Percentiles rank a stretch among this genome's conserved stretches.
These are phyloP conservation scores for Lamellibrachia luymesi DNA, from an alignment of 1,140 invertebrate genomes.

Conservation along the genomic window DNA sequence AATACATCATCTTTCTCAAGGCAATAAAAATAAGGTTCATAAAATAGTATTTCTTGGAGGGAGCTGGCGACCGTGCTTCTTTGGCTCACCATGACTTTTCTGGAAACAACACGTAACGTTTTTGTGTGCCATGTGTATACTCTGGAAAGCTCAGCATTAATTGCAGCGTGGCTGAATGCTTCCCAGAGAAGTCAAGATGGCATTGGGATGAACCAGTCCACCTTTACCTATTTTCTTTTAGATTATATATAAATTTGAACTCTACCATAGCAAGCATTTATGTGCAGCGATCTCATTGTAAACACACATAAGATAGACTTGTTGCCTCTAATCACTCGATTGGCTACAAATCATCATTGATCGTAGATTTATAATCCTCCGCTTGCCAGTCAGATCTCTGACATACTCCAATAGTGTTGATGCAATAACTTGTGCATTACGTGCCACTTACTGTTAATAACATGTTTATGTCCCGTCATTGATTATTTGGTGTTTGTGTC, in stretches of 20 bases:
- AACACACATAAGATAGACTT: background rate
- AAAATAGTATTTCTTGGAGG: background rate
- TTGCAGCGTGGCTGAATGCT: too few relatives aligned
- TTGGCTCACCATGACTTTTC: background rate
- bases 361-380: background rate
- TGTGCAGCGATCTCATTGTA: background rate
- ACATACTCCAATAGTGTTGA: background rate
- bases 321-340: background rate
- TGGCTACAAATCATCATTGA: background rate
- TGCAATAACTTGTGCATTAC: background rate
- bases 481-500: background rate
- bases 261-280: background rate
- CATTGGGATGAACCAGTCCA: too few relatives aligned
- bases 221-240: too few relatives aligned
- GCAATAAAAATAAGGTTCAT: too few relatives aligned
- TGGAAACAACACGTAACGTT: background rate
- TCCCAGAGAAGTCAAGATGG: too few relatives aligned
- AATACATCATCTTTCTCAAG: too few relatives aligned
- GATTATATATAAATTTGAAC: too few relatives aligned
- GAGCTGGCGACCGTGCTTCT: background rate
- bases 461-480: background rate
- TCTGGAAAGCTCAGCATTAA: background rate
- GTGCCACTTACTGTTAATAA: background rate
- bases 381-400: background rate
- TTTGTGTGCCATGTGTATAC: background rate